Evolutionary conservation across 1,140 invertebrate species (phyloP).

Genomic region (Coenobita brevimanus): DNA sequence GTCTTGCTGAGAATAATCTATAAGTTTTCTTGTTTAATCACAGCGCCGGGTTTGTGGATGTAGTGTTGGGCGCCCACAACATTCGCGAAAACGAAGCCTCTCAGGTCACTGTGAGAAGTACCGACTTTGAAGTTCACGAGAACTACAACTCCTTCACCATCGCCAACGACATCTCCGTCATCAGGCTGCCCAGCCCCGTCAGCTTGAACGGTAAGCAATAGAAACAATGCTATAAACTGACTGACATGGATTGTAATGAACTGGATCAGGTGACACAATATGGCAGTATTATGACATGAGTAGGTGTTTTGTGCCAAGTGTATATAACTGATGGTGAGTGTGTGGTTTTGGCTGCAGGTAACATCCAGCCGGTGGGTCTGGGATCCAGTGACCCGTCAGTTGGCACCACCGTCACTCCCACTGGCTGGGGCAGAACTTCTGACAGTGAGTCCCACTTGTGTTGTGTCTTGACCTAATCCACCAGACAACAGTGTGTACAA

Average conservation of each 20-base stretch:
- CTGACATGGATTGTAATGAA: too few relatives aligned
- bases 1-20: not conserved
- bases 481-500: too few relatives aligned
- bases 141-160: conserved; percentile 74
- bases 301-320: too few relatives aligned
- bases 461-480: too few relatives aligned
- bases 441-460: conserved; percentile 64
- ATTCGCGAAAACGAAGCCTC: conserved; percentile 73
- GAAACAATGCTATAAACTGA: too few relatives aligned
- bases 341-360: conserved; percentile 37
- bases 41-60: conserved; percentile 61
- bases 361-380: conserved; percentile 68
- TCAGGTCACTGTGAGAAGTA: conserved; percentile 71
- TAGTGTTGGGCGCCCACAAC: conserved; percentile 76
- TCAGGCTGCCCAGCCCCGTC: conserved; percentile 75
- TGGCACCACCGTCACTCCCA: conserved; percentile 72
- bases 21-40: not conserved
- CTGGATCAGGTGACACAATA: too few relatives aligned
- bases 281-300: too few relatives aligned
- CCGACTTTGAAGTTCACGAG: conserved; percentile 74
- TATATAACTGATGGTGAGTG: too few relatives aligned
- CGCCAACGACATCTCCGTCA: conserved; percentile 77
- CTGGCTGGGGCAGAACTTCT: conserved; percentile 70
- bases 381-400: not conserved
- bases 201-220: conserved; percentile 75